Conservation (phyloP, 2,113 vertebrate species). For the Trogon melanurus region DNA sequence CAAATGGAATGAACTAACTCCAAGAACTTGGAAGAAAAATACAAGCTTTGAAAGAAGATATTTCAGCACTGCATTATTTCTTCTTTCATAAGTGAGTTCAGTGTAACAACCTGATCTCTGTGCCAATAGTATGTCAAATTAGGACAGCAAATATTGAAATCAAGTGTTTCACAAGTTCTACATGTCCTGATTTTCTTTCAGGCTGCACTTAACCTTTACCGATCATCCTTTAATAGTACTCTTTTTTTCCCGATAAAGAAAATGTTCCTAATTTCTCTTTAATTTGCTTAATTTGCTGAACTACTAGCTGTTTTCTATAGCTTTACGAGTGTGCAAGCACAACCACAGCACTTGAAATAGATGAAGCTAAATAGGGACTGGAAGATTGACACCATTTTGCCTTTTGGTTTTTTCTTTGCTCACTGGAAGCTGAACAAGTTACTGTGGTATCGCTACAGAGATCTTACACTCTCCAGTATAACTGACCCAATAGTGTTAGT, state of each 20-base stretch:
- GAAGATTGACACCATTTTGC: not conserved
- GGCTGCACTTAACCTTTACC: conserved; percentile 20
- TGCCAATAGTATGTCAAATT: conserved; percentile 28
- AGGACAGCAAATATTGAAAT: conserved; percentile 51
- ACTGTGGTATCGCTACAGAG: not conserved
- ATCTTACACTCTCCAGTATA: not conserved
- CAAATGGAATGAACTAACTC: conserved; percentile 34
- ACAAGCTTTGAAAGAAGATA: conserved; percentile 33
- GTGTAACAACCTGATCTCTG: conserved; percentile 9
- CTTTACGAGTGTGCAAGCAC: not conserved
- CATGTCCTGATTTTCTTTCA: conserved; percentile 36
- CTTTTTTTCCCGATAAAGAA: not conserved
- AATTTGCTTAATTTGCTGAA: not conserved
- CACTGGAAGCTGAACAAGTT: not conserved
- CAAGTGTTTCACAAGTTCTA: conserved; percentile 42
- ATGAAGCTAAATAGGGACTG: not conserved
- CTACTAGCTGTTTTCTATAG: not conserved
- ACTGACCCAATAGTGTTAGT: not conserved
- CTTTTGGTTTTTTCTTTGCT: not conserved
- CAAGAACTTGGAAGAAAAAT: not conserved
- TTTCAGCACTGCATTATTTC: conserved; percentile 34
- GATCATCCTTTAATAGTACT: not conserved
- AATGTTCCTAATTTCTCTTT: not conserved
- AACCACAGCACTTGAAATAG: not conserved
- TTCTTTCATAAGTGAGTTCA: conserved; percentile 39